A percentile compares a stretch with the other conserved stretches of the same genome.
phyloP scores from a whole-genome alignment of 1,140 invertebrate species.

The Nasonia giraulti region DNA sequence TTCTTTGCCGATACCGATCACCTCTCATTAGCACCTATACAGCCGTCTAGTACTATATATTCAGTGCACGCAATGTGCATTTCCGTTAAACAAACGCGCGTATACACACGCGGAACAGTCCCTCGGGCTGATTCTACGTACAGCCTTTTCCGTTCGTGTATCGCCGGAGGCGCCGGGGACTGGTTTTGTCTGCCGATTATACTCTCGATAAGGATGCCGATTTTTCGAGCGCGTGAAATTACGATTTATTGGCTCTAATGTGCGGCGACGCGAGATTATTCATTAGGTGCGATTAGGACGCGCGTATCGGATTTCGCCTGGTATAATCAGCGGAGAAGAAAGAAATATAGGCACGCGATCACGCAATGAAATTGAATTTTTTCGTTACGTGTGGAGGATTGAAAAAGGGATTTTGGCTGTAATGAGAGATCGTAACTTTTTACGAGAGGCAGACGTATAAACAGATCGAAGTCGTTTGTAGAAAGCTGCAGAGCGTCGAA shows the following conservation, averaged over 20 bases:
- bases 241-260: neutral
- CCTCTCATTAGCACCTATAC: constrained; percentile 11
- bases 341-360: neutral
- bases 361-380: neutral
- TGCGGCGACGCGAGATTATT: neutral
- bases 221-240: neutral
- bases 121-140: neutral
- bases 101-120: neutral
- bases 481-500: too few species aligned
- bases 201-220: neutral
- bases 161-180: neutral
- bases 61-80: neutral
- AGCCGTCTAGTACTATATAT: neutral
- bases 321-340: too few species aligned
- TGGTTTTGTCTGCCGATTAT: neutral
- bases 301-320: too few species aligned
- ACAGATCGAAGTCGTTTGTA: too few species aligned
- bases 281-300: neutral
- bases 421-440: neutral
- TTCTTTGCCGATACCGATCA: constrained; percentile 7
- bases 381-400: neutral
- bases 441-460: neutral
- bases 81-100: neutral
- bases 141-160: neutral
- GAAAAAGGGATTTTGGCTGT: neutral